phyloP scores from a whole-genome alignment of 2,888 invertebrate genomes.

The Schizaphis graminum region DNA sequence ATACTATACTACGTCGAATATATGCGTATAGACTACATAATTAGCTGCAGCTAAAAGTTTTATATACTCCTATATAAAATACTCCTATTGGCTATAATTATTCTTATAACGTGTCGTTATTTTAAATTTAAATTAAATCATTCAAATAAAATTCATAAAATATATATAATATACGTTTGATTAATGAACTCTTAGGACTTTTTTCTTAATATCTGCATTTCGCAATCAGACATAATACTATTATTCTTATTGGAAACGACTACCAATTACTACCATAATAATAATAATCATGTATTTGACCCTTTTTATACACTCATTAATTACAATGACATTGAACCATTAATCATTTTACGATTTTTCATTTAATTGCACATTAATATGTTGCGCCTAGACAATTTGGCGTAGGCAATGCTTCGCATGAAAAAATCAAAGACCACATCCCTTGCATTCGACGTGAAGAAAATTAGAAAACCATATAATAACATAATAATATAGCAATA shows the following conservation, averaged over 20 bases:
- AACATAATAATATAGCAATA: neutral
- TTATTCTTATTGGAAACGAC: slow-evolving; percentile 7
- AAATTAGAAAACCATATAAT: neutral
- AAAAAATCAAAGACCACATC: slow-evolving; percentile 19
- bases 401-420: neutral
- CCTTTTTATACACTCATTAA: slow-evolving; percentile 34
- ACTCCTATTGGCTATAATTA: too few species aligned
- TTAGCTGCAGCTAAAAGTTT: neutral
- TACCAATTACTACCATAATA: neutral
- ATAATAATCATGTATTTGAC: slow-evolving; percentile 31
- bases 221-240: neutral
- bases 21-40: neutral
- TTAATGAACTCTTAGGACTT: neutral
- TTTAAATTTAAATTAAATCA: neutral
- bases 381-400: slow-evolving; percentile 8
- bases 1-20: neutral
- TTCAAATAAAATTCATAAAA: neutral
- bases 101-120: neutral
- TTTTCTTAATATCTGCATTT: neutral
- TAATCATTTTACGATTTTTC: slow-evolving; percentile 47
- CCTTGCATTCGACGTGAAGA: neutral
- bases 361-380: slow-evolving; percentile 19
- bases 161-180: neutral
- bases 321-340: slow-evolving; percentile 58
- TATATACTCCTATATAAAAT: too few species aligned